These are phyloP conservation scores for Corythaixoides concolor DNA, from an alignment of 2,113 vertebrate species.

Conservation along the genomic window DNA sequence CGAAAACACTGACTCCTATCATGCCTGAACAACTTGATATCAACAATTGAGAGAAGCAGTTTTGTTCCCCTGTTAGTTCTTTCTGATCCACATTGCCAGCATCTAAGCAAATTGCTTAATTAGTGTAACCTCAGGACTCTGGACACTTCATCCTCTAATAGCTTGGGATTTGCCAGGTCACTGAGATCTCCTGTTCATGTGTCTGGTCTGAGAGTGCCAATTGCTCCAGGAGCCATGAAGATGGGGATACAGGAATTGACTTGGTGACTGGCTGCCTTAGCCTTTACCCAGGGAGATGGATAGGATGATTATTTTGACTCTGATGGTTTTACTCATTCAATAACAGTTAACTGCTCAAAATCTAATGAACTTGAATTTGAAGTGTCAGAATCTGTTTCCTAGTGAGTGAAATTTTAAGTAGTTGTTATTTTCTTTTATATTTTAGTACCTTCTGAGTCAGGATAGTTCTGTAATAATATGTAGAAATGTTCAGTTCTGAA, in stretches of 20 bases:
- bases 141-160: neutral
- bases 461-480: neutral
- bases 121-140: neutral
- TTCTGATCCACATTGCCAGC: neutral
- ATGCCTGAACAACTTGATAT: neutral
- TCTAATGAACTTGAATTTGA: neutral
- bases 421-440: neutral
- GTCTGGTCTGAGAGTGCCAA: rapidly evolving
- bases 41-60: neutral
- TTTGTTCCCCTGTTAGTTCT: neutral
- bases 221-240: neutral
- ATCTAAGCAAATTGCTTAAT: neutral
- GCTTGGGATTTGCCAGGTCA: neutral
- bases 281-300: neutral
- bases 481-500: conserved; percentile 8
- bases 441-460: neutral
- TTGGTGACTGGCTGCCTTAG: neutral
- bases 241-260: neutral
- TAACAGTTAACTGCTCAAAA: neutral
- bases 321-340: neutral
- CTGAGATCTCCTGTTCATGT: neutral
- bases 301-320: neutral
- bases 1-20: rapidly evolving
- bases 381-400: neutral
- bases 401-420: neutral